phyloP scores from a whole-genome alignment of 2,113 vertebrate genomes.

The Phylloscopus trochilus region DNA sequence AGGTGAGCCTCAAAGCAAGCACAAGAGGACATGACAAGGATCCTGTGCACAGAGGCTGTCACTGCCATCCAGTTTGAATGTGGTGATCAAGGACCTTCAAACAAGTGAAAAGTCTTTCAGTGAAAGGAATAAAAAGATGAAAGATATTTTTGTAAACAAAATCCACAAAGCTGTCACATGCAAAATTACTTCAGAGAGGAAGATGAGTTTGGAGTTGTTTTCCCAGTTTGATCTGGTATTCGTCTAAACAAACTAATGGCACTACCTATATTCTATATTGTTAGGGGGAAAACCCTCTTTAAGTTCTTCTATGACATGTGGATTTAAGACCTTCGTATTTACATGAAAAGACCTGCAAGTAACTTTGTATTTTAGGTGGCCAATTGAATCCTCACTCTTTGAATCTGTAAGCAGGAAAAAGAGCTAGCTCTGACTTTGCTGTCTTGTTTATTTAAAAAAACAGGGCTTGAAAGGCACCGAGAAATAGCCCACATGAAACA shows the following conservation, averaged over 20 bases:
- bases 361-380: background rate
- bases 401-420: background rate
- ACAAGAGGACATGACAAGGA: background rate
- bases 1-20: constrained; percentile 17
- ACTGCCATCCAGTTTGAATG: background rate
- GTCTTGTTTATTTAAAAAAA: background rate
- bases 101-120: background rate
- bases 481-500: background rate
- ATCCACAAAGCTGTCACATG: background rate
- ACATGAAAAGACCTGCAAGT: background rate
- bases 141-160: constrained; percentile 30
- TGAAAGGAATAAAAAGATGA: constrained; percentile 25
- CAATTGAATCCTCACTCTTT: background rate
- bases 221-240: background rate
- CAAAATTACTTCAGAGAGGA: background rate
- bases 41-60: background rate
- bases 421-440: background rate
- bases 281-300: background rate
- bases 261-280: background rate
- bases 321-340: background rate
- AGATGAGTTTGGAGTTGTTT: background rate
- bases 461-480: background rate
- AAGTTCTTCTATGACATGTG: background rate
- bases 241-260: background rate
- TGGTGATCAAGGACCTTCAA: constrained; percentile 29